A percentile compares a stretch with the other conserved stretches of the same genome.
These are phyloP conservation scores for Tragelaphus imberbis DNA, from an alignment of 2,113 vertebrate species.

Conservation along the genomic window DNA sequence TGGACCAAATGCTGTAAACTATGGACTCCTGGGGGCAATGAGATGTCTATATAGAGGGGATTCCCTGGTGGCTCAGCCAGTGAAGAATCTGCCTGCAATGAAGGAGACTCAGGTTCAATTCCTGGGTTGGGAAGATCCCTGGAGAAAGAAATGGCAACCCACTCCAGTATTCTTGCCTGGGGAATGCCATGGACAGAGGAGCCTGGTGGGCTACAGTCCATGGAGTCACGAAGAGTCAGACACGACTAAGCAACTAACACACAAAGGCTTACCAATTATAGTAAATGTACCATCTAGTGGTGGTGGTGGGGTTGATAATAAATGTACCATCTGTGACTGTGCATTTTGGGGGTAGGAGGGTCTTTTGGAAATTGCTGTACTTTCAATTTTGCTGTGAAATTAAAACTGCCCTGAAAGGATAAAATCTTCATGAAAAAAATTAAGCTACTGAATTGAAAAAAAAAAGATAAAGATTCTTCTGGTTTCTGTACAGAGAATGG, in stretches of 20 bases:
- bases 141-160: neutral
- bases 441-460: neutral
- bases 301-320: neutral
- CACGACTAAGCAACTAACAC: neutral
- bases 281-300: neutral
- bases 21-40: neutral
- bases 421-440: neutral
- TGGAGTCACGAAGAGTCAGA: rapidly evolving
- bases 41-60: neutral
- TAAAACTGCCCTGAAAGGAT: neutral
- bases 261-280: neutral
- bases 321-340: neutral
- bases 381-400: neutral
- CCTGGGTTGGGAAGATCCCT: neutral
- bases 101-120: rapidly evolving
- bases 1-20: neutral
- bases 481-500: neutral
- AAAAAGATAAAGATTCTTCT: neutral
- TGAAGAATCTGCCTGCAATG: neutral
- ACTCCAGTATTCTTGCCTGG: neutral
- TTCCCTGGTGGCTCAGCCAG: neutral
- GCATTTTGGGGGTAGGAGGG: rapidly evolving
- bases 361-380: neutral
- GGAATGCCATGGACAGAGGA: neutral
- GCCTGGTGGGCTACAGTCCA: neutral